Base-by-base conservation (phyloP, 2,888 invertebrate genomes). In the Drosophila austrosaltans region DNA sequence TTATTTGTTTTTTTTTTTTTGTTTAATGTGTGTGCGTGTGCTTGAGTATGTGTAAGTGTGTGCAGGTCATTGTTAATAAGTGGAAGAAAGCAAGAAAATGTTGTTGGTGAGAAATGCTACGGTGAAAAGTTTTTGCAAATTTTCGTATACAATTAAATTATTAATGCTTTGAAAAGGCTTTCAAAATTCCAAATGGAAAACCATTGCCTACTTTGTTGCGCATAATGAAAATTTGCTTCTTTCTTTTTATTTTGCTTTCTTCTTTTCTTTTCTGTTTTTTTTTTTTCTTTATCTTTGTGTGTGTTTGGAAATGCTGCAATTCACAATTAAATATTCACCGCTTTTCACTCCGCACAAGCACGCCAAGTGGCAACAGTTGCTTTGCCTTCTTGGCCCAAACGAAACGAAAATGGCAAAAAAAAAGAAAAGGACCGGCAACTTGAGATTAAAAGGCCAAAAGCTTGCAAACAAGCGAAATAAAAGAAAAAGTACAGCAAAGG, bases 391-490 rank as follows among this genome's bases (percentile, higher is more conserved):
- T 68, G 71, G 67, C 58, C 22, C 10, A 54, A 66, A 75, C 77
- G 81, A 68, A 70, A 56, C 69, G 53, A 32, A 68, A 61, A 28
- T 25, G 22, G 32, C 53, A 48, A 53, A 71, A 70, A 63, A 60
- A 48, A 67, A 53, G 61, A 68, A 66, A 44, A 44, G 22, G 44
- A 42, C 70, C 42, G 66, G 59, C 72, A 63, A 48, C 65, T 66
- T 69, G 68, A 77, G 76, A 81, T 74, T 77, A 73, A 79, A 81
- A 74, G 71, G 71, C 77, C 69, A 62, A 66, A 40, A 53, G 30
- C 53, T 53, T 16, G 36, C 66, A 73, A 80, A 66, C 66, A 64
- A 63, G 60, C 64, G 54, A 63, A 71, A 66, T 68, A 65, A 65
- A 70, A 67, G 30, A 25, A 76, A 68, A 73, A 72, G 58, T 8